Conservation (phyloP, 2,888 invertebrate genomes). For the Sthenelais limicola region DNA sequence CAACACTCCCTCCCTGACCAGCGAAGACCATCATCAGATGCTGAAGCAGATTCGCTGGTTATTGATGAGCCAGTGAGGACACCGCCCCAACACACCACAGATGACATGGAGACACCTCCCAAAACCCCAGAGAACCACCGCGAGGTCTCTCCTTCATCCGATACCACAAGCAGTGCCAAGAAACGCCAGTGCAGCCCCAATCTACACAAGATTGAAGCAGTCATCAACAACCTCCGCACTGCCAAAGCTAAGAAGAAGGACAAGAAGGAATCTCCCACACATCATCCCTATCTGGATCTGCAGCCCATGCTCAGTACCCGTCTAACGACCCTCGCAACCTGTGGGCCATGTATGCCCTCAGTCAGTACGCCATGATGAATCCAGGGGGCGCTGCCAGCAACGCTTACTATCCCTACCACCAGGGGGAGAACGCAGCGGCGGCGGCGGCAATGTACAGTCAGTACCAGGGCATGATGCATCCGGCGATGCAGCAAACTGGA, state of each 20-base stretch:
- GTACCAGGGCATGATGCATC: too few relatives aligned
- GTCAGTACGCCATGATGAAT: slow-evolving; percentile 33
- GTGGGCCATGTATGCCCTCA: slow-evolving; percentile 37
- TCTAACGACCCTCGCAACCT: slow-evolving; percentile 17
- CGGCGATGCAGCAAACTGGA: too few relatives aligned
- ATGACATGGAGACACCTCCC: not conserved
- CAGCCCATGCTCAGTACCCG: not conserved
- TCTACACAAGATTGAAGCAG: slow-evolving; percentile 25
- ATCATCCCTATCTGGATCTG: not conserved
- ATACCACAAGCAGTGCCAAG: slow-evolving; percentile 2
- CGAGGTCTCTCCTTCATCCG: not conserved
- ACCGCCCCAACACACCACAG: not conserved
- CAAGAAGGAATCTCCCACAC: not conserved
- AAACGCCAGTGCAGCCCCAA: slow-evolving; percentile 28
- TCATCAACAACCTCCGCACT: slow-evolving; percentile 28
- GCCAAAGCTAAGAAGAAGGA: slow-evolving; percentile 35
- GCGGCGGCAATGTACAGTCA: too few relatives aligned
- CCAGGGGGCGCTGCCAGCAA: not conserved
- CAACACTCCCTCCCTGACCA: too few relatives aligned
- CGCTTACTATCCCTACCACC: slow-evolving; percentile 18
- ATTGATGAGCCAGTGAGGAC: not conserved
- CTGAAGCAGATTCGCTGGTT: not conserved
- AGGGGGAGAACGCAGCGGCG: slow-evolving; percentile 1
- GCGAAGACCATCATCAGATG: slow-evolving; percentile 8
- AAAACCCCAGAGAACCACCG: slow-evolving; percentile 1